phyloP scores from a whole-genome alignment of 2,797 vertebrate species.

The Siniperca obscura region DNA sequence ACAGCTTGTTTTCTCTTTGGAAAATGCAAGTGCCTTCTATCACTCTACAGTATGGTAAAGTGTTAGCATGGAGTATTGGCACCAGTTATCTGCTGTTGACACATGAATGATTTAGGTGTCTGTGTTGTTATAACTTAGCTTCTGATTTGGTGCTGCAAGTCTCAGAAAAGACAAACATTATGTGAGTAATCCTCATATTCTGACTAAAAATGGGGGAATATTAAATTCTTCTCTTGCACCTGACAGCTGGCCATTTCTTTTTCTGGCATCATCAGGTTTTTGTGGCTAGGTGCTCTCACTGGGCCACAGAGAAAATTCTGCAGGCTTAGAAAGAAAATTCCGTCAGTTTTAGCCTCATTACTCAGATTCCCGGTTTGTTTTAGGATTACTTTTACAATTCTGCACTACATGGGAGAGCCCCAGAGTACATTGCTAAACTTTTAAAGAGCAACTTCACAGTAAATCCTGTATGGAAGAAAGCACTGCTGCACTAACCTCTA shows the following conservation, averaged over 20 bases:
- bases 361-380: constrained; percentile 24
- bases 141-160: neutral
- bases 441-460: neutral
- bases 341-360: constrained; percentile 17
- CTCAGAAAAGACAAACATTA: neutral
- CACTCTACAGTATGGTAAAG: neutral
- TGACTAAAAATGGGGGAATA: constrained; percentile 32
- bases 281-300: constrained; percentile 19
- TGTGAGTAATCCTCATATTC: constrained; percentile 1
- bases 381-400: neutral
- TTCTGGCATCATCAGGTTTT: constrained; percentile 10
- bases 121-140: neutral
- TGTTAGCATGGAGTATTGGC: neutral
- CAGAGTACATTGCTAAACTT: constrained; percentile 10
- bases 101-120: neutral
- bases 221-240: constrained; percentile 10
- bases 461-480: neutral
- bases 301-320: constrained; percentile 2
- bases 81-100: neutral
- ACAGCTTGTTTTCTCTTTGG: neutral
- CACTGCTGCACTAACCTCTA: neutral
- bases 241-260: constrained; percentile 14
- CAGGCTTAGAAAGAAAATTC: neutral
- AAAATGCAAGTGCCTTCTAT: neutral
- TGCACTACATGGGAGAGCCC: constrained; percentile 4